Evolutionary conservation across 1,140 invertebrate genomes (phyloP), one percentile per base, ranked within the genome.

Genomic region (Berghia stephanieae): DNA sequence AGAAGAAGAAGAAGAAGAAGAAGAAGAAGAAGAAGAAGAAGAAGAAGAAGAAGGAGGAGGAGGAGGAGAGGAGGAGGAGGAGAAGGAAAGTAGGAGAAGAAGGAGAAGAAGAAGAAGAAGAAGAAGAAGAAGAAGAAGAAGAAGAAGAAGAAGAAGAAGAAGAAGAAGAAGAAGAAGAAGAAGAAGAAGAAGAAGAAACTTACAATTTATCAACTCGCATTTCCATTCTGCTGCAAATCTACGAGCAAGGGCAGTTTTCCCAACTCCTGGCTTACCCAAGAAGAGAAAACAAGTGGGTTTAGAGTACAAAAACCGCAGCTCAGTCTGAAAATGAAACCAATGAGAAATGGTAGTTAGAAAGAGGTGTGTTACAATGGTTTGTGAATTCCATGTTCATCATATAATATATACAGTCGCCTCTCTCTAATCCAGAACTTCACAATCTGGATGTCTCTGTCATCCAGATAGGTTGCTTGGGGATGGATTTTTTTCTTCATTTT

Each of bases 251-350:
- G 83, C 82, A 66, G 88, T 88, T 73, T 87, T 89, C 44, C 89
- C 89, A 69, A 83, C 80, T 5, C 89, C 89, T 52, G 89, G 89
- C 83, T 90, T 90, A 18, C 89, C 88, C 63, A 90, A 73, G 16
- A 90, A 78, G 38, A 90, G 78, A 76, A 90, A 89, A 78, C 89
- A 90, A 75, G 88, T 88, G 79, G 89, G 89, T 77, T 90, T 90
- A n/a, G 88, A 89, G 44, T 84, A 82, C 8, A 90, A 75, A 77
- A 88, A 89, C 40, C 84, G 73, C 16, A 88, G 80, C 74, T 89
- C 88, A 78, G 87, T 82, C 88, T 89, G 81, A 16, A 74, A 77
- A 82, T 80, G 44, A 31, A 27, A n/a, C 21, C 24, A 2, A 5
- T 68, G 66, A n/a, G 4, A 34, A 38, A 4, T 10, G 21, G 66